Conservation (phyloP, 1,140 invertebrate genomes). For the Sycophaga agraensis region DNA sequence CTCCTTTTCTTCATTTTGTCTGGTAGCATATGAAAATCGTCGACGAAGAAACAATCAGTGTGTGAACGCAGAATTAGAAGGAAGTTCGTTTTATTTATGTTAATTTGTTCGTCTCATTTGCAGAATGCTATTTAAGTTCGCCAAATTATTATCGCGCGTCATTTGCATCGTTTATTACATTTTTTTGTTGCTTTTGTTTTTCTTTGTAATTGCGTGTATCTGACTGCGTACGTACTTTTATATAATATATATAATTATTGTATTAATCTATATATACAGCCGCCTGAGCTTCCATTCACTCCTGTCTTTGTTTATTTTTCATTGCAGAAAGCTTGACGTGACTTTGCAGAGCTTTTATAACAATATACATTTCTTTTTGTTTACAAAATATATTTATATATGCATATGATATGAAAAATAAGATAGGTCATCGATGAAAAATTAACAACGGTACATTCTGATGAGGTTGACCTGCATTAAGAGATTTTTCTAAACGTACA, state of each 20-base stretch:
- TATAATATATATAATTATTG: constrained; percentile 16
- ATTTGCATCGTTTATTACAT: constrained; percentile 3
- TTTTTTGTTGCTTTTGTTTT: constrained; percentile 7
- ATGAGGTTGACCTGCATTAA: constrained; percentile 1
- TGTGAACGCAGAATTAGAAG: constrained; percentile 26
- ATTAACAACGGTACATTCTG: background rate
- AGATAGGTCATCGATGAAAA: background rate
- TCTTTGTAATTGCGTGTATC: background rate
- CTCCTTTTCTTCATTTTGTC: constrained; percentile 14
- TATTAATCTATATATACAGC: constrained; percentile 21
- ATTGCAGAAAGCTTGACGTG: constrained; percentile 8
- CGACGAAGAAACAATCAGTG: constrained; percentile 25
- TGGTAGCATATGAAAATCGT: constrained; percentile 30
- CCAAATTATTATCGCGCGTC: background rate
- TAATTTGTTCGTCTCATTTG: constrained; percentile 8
- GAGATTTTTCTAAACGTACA: background rate
- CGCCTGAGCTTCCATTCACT: background rate
- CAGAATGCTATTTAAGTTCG: constrained; percentile 4
- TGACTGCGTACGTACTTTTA: background rate
- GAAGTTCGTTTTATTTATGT: constrained; percentile 18
- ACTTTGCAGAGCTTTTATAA: constrained; percentile 4
- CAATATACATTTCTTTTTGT: constrained; percentile 6
- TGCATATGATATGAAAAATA: background rate
- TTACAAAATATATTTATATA: constrained; percentile 1
- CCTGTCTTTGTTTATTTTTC: background rate